phyloP scores from a whole-genome alignment of 2,797 vertebrate species.

The Peromyscus attwateri region DNA sequence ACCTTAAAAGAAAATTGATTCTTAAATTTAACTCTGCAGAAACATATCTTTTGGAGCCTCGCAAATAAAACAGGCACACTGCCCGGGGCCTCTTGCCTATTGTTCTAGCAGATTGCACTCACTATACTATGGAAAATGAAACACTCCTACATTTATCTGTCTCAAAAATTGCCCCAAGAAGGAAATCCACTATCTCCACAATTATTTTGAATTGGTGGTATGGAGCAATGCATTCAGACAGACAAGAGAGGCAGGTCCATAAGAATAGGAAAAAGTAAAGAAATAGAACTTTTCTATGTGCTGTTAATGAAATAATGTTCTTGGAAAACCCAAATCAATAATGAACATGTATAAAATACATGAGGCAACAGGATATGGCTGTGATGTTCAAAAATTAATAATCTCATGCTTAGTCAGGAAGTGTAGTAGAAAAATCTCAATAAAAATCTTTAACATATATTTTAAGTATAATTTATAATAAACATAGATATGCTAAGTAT shows the following conservation, averaged over 20 bases:
- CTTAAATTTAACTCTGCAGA: constrained; percentile 77
- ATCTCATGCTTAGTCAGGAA: not conserved
- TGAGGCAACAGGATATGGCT: not conserved
- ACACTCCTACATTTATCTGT: not conserved
- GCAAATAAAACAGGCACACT: constrained; percentile 65
- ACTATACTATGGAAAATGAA: constrained; percentile 49
- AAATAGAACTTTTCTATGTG: constrained; percentile 41
- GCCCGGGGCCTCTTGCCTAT: constrained; percentile 44
- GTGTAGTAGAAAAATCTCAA: not conserved
- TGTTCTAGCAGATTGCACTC: constrained; percentile 49
- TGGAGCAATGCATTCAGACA: not conserved
- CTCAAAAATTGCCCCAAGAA: constrained; percentile 62
- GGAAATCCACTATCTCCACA: not conserved
- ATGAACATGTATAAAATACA: constrained; percentile 26
- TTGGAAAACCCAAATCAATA: constrained; percentile 52
- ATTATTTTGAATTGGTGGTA: constrained; percentile 51
- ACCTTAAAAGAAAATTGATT: constrained; percentile 77
- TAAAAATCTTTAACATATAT: not conserved
- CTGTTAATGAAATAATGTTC: constrained; percentile 23
- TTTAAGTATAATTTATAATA: constrained; percentile 1
- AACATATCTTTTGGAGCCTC: constrained; percentile 67
- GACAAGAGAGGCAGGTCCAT: not conserved
- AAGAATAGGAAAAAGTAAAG: constrained; percentile 48
- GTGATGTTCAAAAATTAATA: constrained; percentile 18
- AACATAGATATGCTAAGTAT: constrained; percentile 22